Evolutionary conservation across 2,888 invertebrate genomes (phyloP).

Genomic region (Ashinkailepas kermadecensis): DNA sequence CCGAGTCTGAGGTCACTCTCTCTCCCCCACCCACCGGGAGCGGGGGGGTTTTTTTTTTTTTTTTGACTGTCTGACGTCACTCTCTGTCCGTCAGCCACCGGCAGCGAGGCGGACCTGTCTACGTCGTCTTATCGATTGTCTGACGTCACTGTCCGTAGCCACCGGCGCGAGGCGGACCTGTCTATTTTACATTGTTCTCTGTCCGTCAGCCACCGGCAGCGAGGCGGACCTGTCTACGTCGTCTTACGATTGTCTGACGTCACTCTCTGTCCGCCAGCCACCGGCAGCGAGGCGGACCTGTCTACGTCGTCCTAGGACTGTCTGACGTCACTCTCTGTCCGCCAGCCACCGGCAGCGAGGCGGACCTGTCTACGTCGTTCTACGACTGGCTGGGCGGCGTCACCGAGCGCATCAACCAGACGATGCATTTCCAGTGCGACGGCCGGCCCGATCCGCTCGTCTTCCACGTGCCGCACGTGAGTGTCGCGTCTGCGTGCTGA

Average conservation of each 20-base stretch:
- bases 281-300: background rate
- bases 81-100: too few relatives aligned
- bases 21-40: too few relatives aligned
- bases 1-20: too few relatives aligned
- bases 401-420: slow-evolving; percentile 66
- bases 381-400: slow-evolving; percentile 65
- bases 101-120: too few relatives aligned
- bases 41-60: too few relatives aligned
- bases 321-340: slow-evolving; percentile 26
- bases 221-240: background rate
- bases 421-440: slow-evolving; percentile 61
- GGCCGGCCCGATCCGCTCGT: slow-evolving; percentile 58
- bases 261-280: background rate
- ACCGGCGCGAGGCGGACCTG: too few relatives aligned
- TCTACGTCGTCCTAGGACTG: background rate
- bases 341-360: slow-evolving; percentile 36
- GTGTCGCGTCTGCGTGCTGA: slow-evolving; percentile 25
- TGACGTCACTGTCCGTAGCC: too few relatives aligned
- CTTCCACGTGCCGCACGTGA: slow-evolving; percentile 60
- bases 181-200: background rate
- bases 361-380: slow-evolving; percentile 47
- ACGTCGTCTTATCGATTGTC: too few relatives aligned
- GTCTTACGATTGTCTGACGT: slow-evolving; percentile 7
- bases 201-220: too few relatives aligned
- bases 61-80: too few relatives aligned